Evolutionary conservation across 2,888 invertebrate species (phyloP), one percentile per base, ranked within the genome.

Genomic region (Xanthia togata): DNA sequence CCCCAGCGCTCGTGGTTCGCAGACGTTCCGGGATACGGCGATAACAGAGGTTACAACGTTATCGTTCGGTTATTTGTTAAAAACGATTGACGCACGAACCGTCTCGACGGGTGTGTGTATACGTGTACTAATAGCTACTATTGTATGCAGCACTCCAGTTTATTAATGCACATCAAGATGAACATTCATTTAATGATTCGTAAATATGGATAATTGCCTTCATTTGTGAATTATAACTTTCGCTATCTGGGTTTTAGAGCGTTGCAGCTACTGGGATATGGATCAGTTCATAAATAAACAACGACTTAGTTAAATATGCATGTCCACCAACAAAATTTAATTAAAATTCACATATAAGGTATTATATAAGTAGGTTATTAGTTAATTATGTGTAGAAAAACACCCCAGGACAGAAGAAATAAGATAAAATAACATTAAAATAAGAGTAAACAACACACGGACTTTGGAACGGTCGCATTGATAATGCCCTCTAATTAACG

Each of bases 1-100:
- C 92, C 93, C 92, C 90, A 88, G 89, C 87, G 91, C 88, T 89
- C 83, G 84, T 90, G 91, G 92, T 92, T 92, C 92, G 93, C 94
- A 96, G 96, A 96, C 96, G 96, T 95, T 95, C 96, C 96, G 96
- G 96, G 95, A 96, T 95, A 93, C 90, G 89, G 82, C 84, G 96
- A 96, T 96, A 96, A 94, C 91, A 94, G 92, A 90, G 96, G 96
- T 96, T 94, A 95, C 90, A 85, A 89, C 94, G 95, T 95, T 96
- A 96, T 96, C 96, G 86, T 83, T 50, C 47, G 87, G 92, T 91
- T 94, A 95, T 95, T 96, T 96, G 94, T 96, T 94, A 94, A 94
- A 94, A 92, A 91, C 93, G 89, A 95, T 94, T 96, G 96, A 96
- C 96, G 96, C 96, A 96, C 96, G 94, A 92, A 91, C 92, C 90